Conservation (phyloP, 2,113 vertebrate genomes). For the cattle (Bos taurus) region DNA sequence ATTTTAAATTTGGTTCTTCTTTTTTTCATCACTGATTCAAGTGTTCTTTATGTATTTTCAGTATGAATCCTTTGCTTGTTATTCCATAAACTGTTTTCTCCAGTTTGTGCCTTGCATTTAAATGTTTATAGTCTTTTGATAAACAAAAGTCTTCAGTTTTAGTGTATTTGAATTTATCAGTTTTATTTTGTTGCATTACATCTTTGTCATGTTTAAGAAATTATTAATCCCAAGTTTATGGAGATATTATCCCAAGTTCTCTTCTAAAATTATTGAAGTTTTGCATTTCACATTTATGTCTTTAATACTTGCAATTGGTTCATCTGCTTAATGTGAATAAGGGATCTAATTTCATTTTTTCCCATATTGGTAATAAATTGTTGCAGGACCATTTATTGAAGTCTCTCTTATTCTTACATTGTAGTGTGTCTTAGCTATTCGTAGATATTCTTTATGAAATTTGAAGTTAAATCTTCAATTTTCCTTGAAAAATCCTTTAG, state of each 20-base stretch:
- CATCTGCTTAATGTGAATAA: background rate
- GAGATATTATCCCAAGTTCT: background rate
- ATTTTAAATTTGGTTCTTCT: background rate
- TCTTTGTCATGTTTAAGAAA: background rate
- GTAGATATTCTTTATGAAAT: slow-evolving; percentile 19
- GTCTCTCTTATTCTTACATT: background rate
- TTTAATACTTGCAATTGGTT: background rate
- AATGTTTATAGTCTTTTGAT: background rate
- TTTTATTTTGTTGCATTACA: background rate
- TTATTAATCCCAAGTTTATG: background rate
- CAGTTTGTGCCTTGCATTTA: background rate
- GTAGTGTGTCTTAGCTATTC: background rate
- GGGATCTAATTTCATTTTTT: background rate
- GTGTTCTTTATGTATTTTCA: background rate
- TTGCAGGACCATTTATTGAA: background rate
- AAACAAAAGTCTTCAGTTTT: background rate
- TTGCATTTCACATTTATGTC: background rate
- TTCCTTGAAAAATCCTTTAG: background rate
- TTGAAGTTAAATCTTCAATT: background rate
- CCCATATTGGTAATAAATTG: background rate
- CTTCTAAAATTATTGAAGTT: background rate
- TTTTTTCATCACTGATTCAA: background rate
- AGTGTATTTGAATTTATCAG: background rate
- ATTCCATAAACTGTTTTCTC: background rate
- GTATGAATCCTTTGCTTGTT: background rate